Base-by-base conservation (phyloP, 2,113 vertebrate species). In the Catharus minimus region DNA sequence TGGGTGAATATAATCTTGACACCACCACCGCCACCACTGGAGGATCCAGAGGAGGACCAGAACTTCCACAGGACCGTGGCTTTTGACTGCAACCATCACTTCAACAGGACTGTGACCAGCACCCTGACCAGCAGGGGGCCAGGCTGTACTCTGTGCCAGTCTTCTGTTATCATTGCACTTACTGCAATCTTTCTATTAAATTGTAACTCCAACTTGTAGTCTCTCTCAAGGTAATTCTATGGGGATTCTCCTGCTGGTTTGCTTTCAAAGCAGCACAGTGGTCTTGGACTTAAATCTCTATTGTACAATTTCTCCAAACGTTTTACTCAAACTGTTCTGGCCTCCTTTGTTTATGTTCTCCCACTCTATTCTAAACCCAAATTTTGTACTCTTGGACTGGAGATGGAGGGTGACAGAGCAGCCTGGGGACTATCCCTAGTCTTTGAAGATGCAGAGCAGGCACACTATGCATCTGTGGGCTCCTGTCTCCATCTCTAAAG, bases 1-100 rank as follows among this genome's bases (percentile, higher is more conserved):
- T 36, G 30, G 56, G 43, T 1, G 0, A 20, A 6, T 7, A 16
- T 11, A 16, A 57, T 20, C 69, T 16, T 3, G 0, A 11, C 41
- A 43, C 9, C 2, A 33, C 49, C 49, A 50, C 49, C 49, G 27
- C 11, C n/a, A 46, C 10, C 58, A 49, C 60, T 13, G 30, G 43
- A 14, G 2, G 24, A 57, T 32, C 16, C 52, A 65, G 33, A 65
- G 38, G 32, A 69, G 13, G 20, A 30, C 7, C 30, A 65, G 24
- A 57, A 30, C 24, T 13, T 43, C 60, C 16, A 41, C 32, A 49
- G 60, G 30, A 66, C 6, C 30, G 21, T 1, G 1, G 28, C 50
- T 21, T 74, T 41, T 41, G 43, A 30, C 30, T 55, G 58, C 28
- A 32, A 13, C 41, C 55, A 44, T 43, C 38, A 44, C 20, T 43